phyloP scores from a whole-genome alignment of 2,888 invertebrate genomes.

The Hedya salicella region DNA sequence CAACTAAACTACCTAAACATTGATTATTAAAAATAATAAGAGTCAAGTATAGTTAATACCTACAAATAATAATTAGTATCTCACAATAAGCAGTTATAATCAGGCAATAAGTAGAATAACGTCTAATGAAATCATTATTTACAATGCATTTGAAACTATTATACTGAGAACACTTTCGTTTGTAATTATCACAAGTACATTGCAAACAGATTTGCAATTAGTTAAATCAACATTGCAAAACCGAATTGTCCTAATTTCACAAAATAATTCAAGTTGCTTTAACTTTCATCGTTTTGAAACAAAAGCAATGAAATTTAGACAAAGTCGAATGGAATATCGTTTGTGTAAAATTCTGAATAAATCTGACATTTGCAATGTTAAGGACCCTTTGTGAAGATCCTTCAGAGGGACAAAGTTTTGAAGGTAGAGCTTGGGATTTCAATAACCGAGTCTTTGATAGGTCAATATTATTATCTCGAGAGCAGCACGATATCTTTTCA shows the following conservation, averaged over 20 bases:
- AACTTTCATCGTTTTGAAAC: conserved; percentile 26
- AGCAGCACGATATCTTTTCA: too few relatives aligned
- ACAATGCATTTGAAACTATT: not conserved
- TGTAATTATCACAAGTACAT: not conserved
- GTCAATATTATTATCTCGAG: too few relatives aligned
- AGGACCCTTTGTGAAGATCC: not conserved
- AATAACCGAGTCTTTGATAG: too few relatives aligned
- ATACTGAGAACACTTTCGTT: not conserved
- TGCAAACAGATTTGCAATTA: conserved; percentile 7
- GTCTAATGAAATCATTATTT: too few relatives aligned
- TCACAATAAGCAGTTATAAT: too few relatives aligned
- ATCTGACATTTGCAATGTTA: conserved; percentile 27
- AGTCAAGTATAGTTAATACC: too few relatives aligned
- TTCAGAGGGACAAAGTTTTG: too few relatives aligned
- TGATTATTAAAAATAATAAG: too few relatives aligned
- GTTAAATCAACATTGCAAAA: conserved; percentile 14
- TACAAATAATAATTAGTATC: too few relatives aligned
- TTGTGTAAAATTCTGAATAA: conserved; percentile 28
- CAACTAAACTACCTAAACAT: too few relatives aligned
- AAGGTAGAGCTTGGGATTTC: too few relatives aligned
- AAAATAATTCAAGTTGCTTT: conserved; percentile 6
- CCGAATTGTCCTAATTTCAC: conserved; percentile 2
- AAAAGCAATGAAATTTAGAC: conserved; percentile 32
- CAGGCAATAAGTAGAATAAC: too few relatives aligned
- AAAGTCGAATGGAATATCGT: conserved; percentile 9